phyloP scores from a whole-genome alignment of 2,797 vertebrate species.

The Phoeniculus purpureus region DNA sequence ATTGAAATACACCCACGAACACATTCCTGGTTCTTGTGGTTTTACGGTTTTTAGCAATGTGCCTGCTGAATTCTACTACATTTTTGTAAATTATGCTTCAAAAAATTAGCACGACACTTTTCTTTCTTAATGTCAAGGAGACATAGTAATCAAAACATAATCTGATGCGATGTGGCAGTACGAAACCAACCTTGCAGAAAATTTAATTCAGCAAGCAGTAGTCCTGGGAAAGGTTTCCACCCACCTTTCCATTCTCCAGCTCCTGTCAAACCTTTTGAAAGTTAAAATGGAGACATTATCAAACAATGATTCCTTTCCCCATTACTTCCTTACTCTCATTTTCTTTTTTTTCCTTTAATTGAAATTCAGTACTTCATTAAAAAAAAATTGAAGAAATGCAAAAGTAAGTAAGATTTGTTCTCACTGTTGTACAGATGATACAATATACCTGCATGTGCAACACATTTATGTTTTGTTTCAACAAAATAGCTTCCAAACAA shows the following conservation, averaged over 20 bases:
- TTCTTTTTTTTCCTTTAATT: background rate
- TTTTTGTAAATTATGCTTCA: conserved; percentile 13
- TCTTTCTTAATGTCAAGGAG: conserved; percentile 11
- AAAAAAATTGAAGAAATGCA: background rate
- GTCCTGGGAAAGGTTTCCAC: conserved; percentile 12
- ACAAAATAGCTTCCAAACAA: background rate
- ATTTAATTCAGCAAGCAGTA: conserved; percentile 46
- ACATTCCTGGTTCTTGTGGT: conserved; percentile 4
- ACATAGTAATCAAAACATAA: conserved; percentile 26
- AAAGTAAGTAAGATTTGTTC: background rate
- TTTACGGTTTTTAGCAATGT: conserved; percentile 33
- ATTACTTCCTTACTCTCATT: background rate
- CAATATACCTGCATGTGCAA: background rate
- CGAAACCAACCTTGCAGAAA: conserved; percentile 46
- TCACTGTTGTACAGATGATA: background rate
- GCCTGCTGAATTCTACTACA: background rate
- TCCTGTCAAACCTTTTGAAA: background rate
- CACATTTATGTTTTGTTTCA: background rate
- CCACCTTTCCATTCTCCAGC: background rate
- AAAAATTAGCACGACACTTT: conserved; percentile 31
- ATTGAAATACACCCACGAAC: background rate
- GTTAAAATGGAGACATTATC: conserved; percentile 7
- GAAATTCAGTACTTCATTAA: background rate
- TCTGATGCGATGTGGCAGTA: conserved; percentile 14
- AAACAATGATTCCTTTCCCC: background rate